phyloP scores from a whole-genome alignment of 2,797 vertebrate species.

The Acipenser transmontanus region DNA sequence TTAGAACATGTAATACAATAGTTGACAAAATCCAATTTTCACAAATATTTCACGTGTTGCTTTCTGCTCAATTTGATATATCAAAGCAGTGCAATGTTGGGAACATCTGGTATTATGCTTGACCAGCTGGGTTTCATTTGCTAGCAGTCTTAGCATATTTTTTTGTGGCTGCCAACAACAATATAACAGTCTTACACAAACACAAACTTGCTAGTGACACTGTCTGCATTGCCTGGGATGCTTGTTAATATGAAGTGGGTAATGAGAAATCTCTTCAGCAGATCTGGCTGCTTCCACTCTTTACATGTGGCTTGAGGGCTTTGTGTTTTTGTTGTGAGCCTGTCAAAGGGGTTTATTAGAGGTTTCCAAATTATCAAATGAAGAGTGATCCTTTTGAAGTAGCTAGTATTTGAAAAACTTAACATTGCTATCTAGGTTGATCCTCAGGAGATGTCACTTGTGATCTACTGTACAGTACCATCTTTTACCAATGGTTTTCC shows the following conservation, averaged over 20 bases:
- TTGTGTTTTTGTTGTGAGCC: background rate
- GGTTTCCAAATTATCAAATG: background rate
- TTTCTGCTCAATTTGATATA: conserved; percentile 54
- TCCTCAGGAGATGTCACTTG: no score
- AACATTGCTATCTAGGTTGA: no score
- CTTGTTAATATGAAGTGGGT: background rate
- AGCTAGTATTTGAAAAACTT: no score
- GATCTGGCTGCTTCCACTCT: background rate
- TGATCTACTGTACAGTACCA: no score
- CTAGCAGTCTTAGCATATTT: conserved; percentile 43
- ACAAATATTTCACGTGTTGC: conserved; percentile 57
- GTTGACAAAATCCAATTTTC: conserved; percentile 45
- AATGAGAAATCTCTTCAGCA: background rate
- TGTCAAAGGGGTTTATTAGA: no score
- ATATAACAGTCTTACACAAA: conserved; percentile 25
- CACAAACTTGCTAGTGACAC: conserved; percentile 1
- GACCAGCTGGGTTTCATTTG: conserved; percentile 59
- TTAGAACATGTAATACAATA: background rate
- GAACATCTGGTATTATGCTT: conserved; percentile 59
- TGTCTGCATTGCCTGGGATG: background rate
- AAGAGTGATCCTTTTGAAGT: background rate
- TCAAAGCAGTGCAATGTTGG: conserved; percentile 43
- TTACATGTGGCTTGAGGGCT: background rate
- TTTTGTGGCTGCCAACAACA: conserved; percentile 34
- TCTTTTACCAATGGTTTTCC: no score